Percentiles rank a stretch among this genome's conserved stretches.
phyloP scores from a whole-genome alignment of 2,113 vertebrate genomes.

The Fulmarus glacialis region DNA sequence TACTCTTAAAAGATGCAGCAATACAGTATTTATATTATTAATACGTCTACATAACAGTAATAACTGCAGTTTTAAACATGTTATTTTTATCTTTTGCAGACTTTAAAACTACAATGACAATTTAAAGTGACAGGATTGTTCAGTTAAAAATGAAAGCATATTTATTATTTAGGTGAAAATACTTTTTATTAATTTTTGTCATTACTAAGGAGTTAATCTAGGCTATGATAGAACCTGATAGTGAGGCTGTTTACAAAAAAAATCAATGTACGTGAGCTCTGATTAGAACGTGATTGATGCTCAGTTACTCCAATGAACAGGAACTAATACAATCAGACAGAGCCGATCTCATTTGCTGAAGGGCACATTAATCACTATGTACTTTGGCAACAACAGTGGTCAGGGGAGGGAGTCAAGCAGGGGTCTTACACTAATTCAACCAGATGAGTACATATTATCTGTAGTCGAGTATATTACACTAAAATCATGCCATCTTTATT shows the following conservation, averaged over 20 bases:
- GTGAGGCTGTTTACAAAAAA: slow-evolving; percentile 9
- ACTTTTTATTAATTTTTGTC: not conserved
- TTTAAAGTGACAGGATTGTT: not conserved
- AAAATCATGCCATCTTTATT: slow-evolving; percentile 15
- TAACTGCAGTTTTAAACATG: not conserved
- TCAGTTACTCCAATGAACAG: slow-evolving; percentile 59
- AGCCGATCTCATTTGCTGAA: slow-evolving; percentile 54
- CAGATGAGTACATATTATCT: not conserved
- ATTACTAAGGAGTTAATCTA: not conserved
- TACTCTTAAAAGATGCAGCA: not conserved
- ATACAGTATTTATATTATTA: not conserved
- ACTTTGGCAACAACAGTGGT: slow-evolving; percentile 41
- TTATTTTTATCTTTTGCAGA: not conserved
- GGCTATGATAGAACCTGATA: not conserved
- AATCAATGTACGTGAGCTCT: slow-evolving; percentile 35
- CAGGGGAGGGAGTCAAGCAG: not conserved
- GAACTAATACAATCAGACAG: slow-evolving; percentile 65
- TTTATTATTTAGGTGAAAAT: not conserved
- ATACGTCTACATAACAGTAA: not conserved
- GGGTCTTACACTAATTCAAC: slow-evolving; percentile 3
- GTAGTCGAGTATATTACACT: not conserved
- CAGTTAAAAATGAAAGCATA: not conserved
- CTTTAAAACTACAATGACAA: not conserved
- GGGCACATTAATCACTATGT: slow-evolving; percentile 62
- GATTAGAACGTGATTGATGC: slow-evolving; percentile 71